phyloP scores from a whole-genome alignment of 2,888 invertebrate genomes.

The Andrena bucephala region DNA sequence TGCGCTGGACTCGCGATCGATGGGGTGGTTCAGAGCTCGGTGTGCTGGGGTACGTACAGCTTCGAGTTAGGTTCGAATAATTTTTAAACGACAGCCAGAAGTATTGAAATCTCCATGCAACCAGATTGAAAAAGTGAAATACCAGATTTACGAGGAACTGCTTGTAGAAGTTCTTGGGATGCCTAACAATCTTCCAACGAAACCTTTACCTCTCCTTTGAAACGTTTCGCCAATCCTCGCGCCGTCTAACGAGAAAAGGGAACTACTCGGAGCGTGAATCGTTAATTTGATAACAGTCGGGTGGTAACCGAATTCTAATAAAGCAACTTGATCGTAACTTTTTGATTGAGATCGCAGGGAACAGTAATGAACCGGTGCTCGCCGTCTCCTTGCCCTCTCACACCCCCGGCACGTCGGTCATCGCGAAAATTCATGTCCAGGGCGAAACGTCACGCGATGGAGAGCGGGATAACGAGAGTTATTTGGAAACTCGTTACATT shows the following conservation, averaged over 20 bases:
- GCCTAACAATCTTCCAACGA: too few species aligned
- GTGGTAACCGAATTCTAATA: constrained; percentile 39
- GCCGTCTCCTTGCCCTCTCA: neutral
- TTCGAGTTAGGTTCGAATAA: neutral
- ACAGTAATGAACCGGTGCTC: constrained; percentile 33
- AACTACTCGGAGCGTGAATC: neutral
- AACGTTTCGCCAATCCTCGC: neutral
- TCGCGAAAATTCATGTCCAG: constrained; percentile 32
- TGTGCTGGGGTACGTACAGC: neutral
- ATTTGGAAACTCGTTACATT: constrained; percentile 64
- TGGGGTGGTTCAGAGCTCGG: neutral
- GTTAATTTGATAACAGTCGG: constrained; percentile 38
- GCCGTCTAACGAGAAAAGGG: too few species aligned
- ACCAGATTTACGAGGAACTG: too few species aligned
- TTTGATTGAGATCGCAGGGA: constrained; percentile 29
- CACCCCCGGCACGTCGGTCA: constrained; percentile 1
- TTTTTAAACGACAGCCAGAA: too few species aligned
- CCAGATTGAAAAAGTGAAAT: too few species aligned
- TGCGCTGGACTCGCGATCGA: neutral
- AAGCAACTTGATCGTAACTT: constrained; percentile 39
- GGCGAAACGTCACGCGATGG: constrained; percentile 37
- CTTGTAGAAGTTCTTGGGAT: too few species aligned
- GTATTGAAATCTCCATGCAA: too few species aligned
- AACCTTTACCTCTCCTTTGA: too few species aligned
- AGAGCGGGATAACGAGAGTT: constrained; percentile 56